Conservation (phyloP, 2,888 invertebrate species). For the Agrilus cyanescens region DNA sequence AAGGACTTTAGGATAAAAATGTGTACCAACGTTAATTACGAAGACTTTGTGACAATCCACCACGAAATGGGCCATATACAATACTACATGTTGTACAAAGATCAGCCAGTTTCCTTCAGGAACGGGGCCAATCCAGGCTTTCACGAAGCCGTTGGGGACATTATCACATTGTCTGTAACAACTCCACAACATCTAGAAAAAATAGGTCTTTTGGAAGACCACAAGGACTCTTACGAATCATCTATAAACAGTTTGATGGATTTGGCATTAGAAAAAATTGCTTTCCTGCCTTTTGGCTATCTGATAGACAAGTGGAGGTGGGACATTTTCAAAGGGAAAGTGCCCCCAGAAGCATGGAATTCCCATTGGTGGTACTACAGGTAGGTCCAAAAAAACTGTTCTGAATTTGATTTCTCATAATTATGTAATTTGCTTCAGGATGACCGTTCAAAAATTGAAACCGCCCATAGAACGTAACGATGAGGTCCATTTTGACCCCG, state of each 20-base stretch:
- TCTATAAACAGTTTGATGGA: conserved; percentile 37
- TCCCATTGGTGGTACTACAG: conserved; percentile 33
- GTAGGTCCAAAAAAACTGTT: conserved; percentile 2
- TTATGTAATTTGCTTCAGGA: conserved; percentile 18
- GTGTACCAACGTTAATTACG: conserved; percentile 44
- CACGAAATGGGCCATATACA: conserved; percentile 63
- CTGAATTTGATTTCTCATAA: background rate
- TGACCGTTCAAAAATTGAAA: conserved; percentile 34
- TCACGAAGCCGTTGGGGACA: conserved; percentile 51
- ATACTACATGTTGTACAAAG: conserved; percentile 48
- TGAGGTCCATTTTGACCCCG: conserved; percentile 36
- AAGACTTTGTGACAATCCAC: conserved; percentile 52
- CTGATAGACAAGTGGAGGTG: conserved; percentile 46
- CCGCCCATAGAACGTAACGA: conserved; percentile 32
- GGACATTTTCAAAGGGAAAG: conserved; percentile 38
- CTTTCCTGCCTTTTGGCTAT: conserved; percentile 44
- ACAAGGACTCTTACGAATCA: conserved; percentile 29
- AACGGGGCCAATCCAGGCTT: conserved; percentile 48
- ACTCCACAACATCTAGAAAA: conserved; percentile 39
- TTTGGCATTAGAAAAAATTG: conserved; percentile 37
- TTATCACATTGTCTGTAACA: conserved; percentile 44
- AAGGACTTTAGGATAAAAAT: conserved; percentile 51
- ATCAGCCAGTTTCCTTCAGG: conserved; percentile 40
- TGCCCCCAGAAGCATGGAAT: conserved; percentile 33
- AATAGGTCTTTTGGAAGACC: conserved; percentile 34